Conservation (phyloP, 2,888 invertebrate genomes). For the Chrysodeixis includens region DNA sequence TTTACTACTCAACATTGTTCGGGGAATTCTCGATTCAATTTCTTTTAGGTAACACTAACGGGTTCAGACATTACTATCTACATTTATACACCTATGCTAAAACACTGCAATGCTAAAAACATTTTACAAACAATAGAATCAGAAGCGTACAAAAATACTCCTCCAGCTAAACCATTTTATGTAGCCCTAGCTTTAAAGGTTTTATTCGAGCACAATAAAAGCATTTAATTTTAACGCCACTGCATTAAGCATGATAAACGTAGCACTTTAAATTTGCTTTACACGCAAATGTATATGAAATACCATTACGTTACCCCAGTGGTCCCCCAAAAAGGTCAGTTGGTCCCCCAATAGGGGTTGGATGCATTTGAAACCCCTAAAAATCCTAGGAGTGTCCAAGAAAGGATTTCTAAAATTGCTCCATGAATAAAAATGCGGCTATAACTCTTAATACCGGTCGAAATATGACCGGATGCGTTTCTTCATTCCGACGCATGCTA, state of each 20-base stretch:
- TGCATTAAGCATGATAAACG: constrained; percentile 43
- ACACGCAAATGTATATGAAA: constrained; percentile 44
- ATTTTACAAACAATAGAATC: neutral
- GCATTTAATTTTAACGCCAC: constrained; percentile 29
- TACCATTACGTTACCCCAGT: constrained; percentile 44
- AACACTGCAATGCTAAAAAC: neutral
- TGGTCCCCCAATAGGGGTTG: constrained; percentile 55
- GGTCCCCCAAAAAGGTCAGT: constrained; percentile 54
- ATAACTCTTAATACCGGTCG: constrained; percentile 83
- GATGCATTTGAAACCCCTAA: constrained; percentile 56
- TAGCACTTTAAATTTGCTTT: constrained; percentile 40
- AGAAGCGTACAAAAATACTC: neutral
- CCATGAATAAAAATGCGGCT: constrained; percentile 86
- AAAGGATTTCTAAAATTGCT: constrained; percentile 83
- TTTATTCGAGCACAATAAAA: constrained; percentile 4
- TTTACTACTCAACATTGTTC: neutral
- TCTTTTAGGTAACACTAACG: too few relatives aligned
- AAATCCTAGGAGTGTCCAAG: constrained; percentile 62
- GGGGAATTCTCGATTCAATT: neutral
- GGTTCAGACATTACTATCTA: too few relatives aligned
- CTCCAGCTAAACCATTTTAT: neutral
- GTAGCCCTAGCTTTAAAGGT: neutral
- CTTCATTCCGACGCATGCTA: constrained; percentile 69
- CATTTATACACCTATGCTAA: neutral
- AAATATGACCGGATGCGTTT: constrained; percentile 83